Base-by-base conservation (phyloP, 2,888 invertebrate species). In the Melanostoma scalare region DNA sequence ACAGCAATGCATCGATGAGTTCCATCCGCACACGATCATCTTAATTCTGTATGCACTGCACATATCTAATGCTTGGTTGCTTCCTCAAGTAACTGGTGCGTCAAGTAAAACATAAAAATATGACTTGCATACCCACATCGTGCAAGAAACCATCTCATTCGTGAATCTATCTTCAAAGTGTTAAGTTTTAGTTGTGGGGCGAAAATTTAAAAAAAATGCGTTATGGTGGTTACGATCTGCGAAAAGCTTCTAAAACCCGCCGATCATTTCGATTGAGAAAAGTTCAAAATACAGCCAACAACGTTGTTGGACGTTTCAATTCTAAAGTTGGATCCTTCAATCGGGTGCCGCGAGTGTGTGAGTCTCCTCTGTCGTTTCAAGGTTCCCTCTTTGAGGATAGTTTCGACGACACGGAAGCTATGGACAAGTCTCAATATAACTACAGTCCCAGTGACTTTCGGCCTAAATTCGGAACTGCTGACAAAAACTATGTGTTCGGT, bases 211-310 rank as follows among this genome's bases (percentile, higher is more conserved):
- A 50, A 72, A 88, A 86, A 85, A 91, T 91, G 91, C 90, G 91
- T 85, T 90, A 90, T 87, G 91, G 91, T 63, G 90, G 89, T 78
- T 91, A 91, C 86, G 90, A 90, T 88, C 86, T 91, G 50, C 88
- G 89, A 65, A 90, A 90, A 85, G 90, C 90, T 55, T 88, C 89
- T 10, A 89, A 90, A 86, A 89, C 89, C 36, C 87, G 88, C 35
- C 88, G 89, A 63, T 88, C 90, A 58, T 89, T 90, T 77, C 89
- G 89, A 2, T 75, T 91, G 75, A 87, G 87, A 56, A 89, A 89
- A 63, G 89, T 90, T 3, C 90, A 90, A 86, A 90, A 89, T 65
- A 89, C 89, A n/a, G 89, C 90, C 4, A 88, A 88, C 68, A 89
- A 89, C 73, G 88, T 91, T 71, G 89, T 89, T 61, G 90, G 89